Evolutionary conservation across 2,888 invertebrate genomes (phyloP), one percentile per base, ranked within the genome.

Genomic region (Coremacera marginata): DNA sequence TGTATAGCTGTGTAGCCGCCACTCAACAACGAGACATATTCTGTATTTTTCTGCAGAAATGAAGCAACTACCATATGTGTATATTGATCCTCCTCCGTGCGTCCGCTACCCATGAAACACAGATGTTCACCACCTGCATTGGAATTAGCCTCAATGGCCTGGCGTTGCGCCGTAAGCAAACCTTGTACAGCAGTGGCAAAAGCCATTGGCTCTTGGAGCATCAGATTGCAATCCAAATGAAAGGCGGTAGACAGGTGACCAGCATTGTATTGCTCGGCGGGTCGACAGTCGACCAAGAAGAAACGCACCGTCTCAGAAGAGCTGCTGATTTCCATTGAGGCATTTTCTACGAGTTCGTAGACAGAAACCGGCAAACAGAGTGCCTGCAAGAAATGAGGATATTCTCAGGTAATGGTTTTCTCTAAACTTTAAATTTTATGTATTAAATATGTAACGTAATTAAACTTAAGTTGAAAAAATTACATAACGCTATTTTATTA

Each of bases 41-140:
- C 95, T 0, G 95, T 96, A 87, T 96, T 95, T 87, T 96, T 95
- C 89, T 98, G 98, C 67, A 99, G 91, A 89, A 99, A 98, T 76
- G 97, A 96, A 7, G 99, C 97, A 19, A 99, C 96, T 31, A 98
- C 98, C 99, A 99, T 99, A 88, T 98, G 95, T 22, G 98, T 97
- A 87, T 97, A 98, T 84, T 96, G 96, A 89, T 98, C 98, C 90
- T 97, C 96, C 86, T 98, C 97, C 82, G 95, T 93, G 68, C 96
- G 92, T 1, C 98, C 98, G 79, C 97, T 97, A 60, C 98, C 98
- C 87, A 99, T 93, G 88, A 96, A 96, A 84, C 96, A 96, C 80
- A 98, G 92, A 88, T 96, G 96, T 87, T 96, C 94, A 81, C 97
- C 94, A 83, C 96, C 94, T 83, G 96, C 94, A 90, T 94, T 92